phyloP scores from a whole-genome alignment of 2,113 vertebrate genomes.

The Verasper variegatus region DNA sequence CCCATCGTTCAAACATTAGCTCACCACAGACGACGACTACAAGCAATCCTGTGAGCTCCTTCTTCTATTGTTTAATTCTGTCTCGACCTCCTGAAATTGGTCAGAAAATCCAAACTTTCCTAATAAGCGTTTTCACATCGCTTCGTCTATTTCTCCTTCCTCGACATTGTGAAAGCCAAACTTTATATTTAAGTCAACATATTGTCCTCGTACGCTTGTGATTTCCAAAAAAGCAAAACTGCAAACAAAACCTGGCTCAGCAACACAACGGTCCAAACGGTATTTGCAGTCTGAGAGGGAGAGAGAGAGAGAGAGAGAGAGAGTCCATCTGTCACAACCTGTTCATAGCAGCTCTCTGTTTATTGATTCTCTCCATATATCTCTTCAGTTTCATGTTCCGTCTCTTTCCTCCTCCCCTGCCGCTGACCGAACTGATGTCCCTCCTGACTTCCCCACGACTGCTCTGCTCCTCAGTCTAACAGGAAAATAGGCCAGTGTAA shows the following conservation, averaged over 20 bases:
- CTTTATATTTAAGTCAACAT: constrained; percentile 15
- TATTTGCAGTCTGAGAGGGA: constrained; percentile 47
- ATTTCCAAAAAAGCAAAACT: constrained; percentile 20
- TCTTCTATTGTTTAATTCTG: too few relatives aligned
- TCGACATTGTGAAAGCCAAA: constrained; percentile 12
- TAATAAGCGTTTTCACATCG: too few relatives aligned
- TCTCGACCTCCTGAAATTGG: too few relatives aligned
- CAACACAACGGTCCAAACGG: constrained; percentile 8
- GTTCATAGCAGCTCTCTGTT: constrained; percentile 54
- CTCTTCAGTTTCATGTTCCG: constrained; percentile 52
- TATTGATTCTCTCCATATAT: constrained; percentile 71
- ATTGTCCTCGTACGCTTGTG: constrained; percentile 14
- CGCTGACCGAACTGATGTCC: constrained; percentile 43
- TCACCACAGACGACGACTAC: too few relatives aligned
- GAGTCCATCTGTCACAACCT: constrained; percentile 61
- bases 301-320: not conserved
- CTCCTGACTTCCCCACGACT: constrained; percentile 28
- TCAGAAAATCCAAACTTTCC: too few relatives aligned
- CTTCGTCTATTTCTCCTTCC: not conserved
- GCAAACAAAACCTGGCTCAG: constrained; percentile 31
- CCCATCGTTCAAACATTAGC: too few relatives aligned
- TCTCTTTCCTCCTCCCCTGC: constrained; percentile 43
- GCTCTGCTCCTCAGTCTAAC: constrained; percentile 18
- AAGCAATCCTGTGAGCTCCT: too few relatives aligned
- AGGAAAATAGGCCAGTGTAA: not conserved